Percentiles rank a stretch among this genome's conserved stretches.
Evolutionary conservation across 2,888 invertebrate genomes (phyloP).

Genomic region (Cloeon dipterum): DNA sequence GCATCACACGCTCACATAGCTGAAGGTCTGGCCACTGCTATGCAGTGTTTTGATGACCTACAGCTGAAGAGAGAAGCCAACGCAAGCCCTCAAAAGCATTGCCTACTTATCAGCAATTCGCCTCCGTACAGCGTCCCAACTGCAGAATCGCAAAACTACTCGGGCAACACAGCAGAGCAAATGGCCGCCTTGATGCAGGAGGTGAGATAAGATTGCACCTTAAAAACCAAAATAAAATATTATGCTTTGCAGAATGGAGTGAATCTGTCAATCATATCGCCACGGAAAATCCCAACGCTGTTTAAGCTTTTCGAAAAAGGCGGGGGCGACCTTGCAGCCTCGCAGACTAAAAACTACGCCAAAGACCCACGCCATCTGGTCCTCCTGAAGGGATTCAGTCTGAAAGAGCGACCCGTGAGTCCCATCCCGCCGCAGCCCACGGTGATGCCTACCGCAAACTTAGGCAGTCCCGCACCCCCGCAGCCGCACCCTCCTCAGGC

Average conservation of each 20-base stretch:
- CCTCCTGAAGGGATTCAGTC: conserved; percentile 41
- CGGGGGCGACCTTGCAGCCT: conserved; percentile 57
- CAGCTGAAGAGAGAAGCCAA: conserved; percentile 24
- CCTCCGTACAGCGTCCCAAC: conserved; percentile 77
- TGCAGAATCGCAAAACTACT: conserved; percentile 43
- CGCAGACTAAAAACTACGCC: conserved; percentile 73
- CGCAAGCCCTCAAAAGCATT: conserved; percentile 32
- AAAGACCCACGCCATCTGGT: conserved; percentile 69
- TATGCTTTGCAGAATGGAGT: conserved; percentile 42
- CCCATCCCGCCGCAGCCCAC: conserved; percentile 29
- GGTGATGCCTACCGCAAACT: conserved; percentile 27
- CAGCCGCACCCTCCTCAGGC: not conserved
- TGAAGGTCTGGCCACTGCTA: conserved; percentile 69
- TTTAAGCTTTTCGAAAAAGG: conserved; percentile 77
- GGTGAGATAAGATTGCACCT: conserved; percentile 21
- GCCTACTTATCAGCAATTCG: conserved; percentile 71
- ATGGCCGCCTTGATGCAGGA: conserved; percentile 56
- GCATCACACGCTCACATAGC: conserved; percentile 75
- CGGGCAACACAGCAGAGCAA: conserved; percentile 64
- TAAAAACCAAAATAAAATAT: no score
- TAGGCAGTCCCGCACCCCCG: conserved; percentile 26
- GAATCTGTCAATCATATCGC: conserved; percentile 69
- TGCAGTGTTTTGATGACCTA: conserved; percentile 76
- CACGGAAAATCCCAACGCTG: conserved; percentile 65
- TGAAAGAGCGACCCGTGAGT: conserved; percentile 45